phyloP scores from a whole-genome alignment of 2,888 invertebrate genomes.

The Empis stercorea region DNA sequence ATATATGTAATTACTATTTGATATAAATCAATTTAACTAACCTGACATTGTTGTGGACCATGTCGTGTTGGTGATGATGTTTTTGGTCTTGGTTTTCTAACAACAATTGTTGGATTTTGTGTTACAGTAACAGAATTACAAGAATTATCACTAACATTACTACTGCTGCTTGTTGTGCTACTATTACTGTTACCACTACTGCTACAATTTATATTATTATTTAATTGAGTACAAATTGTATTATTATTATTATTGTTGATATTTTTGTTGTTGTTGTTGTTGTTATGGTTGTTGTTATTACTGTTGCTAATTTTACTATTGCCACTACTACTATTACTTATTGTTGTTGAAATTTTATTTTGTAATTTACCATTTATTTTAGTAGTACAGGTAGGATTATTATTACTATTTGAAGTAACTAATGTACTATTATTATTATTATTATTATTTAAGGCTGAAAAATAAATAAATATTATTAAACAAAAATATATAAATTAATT shows the following conservation, averaged over 20 bases:
- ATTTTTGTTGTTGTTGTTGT: slow-evolving; percentile 11
- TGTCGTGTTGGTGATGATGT: slow-evolving; percentile 80
- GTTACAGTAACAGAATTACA: slow-evolving; percentile 17
- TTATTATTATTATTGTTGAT: slow-evolving; percentile 13
- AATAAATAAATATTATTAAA: too few relatives aligned
- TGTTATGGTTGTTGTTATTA: slow-evolving; percentile 13
- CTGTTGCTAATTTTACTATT: not conserved
- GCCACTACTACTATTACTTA: not conserved
- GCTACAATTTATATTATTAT: slow-evolving; percentile 6
- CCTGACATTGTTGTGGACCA: slow-evolving; percentile 86
- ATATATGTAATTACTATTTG: not conserved
- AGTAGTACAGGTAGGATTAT: not conserved
- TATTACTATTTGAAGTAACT: not conserved
- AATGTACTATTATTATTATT: not conserved
- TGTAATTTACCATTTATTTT: not conserved
- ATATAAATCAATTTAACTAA: slow-evolving; percentile 33
- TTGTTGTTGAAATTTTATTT: not conserved
- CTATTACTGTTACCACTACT: slow-evolving; percentile 9
- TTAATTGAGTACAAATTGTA: slow-evolving; percentile 12
- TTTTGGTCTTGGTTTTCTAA: slow-evolving; percentile 65
- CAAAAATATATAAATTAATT: not conserved
- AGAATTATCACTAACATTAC: slow-evolving; percentile 12
- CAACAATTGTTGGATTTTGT: slow-evolving; percentile 25
- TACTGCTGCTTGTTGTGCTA: slow-evolving; percentile 4
- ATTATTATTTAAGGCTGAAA: not conserved